These are phyloP conservation scores for Ormyrus rosae DNA, from an alignment of 2,888 invertebrate species.

Conservation along the genomic window DNA sequence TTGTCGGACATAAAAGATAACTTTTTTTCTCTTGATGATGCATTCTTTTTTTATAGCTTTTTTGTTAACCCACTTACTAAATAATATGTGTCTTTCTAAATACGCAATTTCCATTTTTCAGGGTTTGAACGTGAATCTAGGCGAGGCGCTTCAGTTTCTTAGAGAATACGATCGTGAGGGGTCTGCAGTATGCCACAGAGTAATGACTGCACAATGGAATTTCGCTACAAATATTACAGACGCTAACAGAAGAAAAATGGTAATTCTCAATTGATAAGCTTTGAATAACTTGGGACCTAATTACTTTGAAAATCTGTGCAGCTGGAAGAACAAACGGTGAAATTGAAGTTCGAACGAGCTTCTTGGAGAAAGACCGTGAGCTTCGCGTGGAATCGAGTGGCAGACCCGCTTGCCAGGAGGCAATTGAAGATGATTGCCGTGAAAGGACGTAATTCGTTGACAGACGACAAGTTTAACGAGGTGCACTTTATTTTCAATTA, in stretches of 20 bases:
- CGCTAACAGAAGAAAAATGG: slow-evolving; percentile 83
- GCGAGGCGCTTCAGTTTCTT: slow-evolving; percentile 84
- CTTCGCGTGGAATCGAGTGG: slow-evolving; percentile 83
- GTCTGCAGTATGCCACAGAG: slow-evolving; percentile 83
- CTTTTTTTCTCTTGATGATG: too few relatives aligned
- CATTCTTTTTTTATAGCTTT: too few relatives aligned
- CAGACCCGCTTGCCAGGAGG: slow-evolving; percentile 82
- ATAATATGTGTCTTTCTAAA: too few relatives aligned
- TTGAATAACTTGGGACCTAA: not conserved
- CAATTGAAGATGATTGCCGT: slow-evolving; percentile 85
- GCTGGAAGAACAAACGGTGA: slow-evolving; percentile 83
- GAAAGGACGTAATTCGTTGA: slow-evolving; percentile 84
- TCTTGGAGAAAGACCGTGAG: slow-evolving; percentile 85
- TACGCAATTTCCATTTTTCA: slow-evolving; percentile 68
- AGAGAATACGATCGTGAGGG: slow-evolving; percentile 85
- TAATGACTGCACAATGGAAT: slow-evolving; percentile 85
- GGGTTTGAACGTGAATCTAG: slow-evolving; percentile 82
- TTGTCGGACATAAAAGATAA: too few relatives aligned
- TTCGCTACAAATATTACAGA: slow-evolving; percentile 88
- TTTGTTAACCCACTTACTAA: too few relatives aligned
- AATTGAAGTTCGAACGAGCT: slow-evolving; percentile 85
- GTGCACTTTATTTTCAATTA: slow-evolving; percentile 72
- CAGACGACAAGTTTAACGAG: slow-evolving; percentile 85
- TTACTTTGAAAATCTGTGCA: slow-evolving; percentile 54
- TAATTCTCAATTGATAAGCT: slow-evolving; percentile 58